Evolutionary conservation across 2,797 vertebrate genomes (phyloP).

Genomic region (Falco rusticolus): DNA sequence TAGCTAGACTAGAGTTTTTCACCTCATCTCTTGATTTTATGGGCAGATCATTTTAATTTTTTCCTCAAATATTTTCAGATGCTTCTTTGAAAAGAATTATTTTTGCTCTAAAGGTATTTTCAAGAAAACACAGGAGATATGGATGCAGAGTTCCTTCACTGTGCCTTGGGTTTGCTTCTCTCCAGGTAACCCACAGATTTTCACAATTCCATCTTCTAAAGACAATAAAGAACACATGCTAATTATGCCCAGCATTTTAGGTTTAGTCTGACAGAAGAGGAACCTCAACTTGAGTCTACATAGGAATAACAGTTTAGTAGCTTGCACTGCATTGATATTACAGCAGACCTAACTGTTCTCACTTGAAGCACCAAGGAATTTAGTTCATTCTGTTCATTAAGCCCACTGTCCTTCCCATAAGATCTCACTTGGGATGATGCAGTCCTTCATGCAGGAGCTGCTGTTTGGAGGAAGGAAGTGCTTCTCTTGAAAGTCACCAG

Average conservation of each 20-base stretch:
- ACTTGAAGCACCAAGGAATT: too few relatives aligned
- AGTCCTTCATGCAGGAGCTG: not conserved
- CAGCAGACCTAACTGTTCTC: too few relatives aligned
- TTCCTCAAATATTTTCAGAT: not conserved
- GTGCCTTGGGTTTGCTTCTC: not conserved
- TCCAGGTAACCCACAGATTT: not conserved
- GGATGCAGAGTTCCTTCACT: not conserved
- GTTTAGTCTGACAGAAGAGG: not conserved
- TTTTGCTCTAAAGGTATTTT: not conserved
- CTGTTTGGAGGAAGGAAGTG: not conserved
- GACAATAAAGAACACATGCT: not conserved
- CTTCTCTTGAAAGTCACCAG: not conserved
- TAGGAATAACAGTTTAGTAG: not conserved
- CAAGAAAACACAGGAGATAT: not conserved
- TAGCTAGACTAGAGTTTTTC: not conserved
- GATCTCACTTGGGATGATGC: not conserved
- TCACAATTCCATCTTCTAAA: not conserved
- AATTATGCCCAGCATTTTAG: not conserved
- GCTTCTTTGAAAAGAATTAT: not conserved
- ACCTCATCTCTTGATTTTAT: not conserved
- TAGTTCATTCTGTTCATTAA: too few relatives aligned
- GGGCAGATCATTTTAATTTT: not conserved
- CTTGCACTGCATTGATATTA: fast-evolving
- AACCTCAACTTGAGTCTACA: not conserved
- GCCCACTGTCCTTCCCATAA: not conserved